Evolutionary conservation across 1,140 invertebrate genomes (phyloP).

Genomic region (Sarcophaga bullata): DNA sequence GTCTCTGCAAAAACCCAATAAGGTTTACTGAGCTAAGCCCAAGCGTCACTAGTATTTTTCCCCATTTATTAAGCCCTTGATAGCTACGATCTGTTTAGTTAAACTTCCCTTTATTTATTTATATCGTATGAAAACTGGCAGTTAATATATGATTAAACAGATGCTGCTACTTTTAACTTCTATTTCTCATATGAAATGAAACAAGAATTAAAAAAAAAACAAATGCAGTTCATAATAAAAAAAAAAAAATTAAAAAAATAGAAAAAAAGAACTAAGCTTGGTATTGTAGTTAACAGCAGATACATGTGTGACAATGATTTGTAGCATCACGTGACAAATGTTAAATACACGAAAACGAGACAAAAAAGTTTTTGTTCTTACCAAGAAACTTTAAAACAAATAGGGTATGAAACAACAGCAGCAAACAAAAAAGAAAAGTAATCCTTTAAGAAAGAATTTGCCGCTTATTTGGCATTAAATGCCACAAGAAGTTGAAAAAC

Average conservation of each 20-base stretch:
- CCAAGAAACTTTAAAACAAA: slow-evolving; percentile 30
- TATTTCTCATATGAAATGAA: not conserved
- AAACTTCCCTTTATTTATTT: too few relatives aligned
- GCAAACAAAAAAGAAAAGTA: not conserved
- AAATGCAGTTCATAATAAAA: not conserved
- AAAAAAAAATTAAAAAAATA: slow-evolving; percentile 1
- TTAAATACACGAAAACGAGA: slow-evolving; percentile 58
- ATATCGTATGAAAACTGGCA: not conserved
- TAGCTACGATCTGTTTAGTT: too few relatives aligned
- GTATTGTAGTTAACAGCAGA: not conserved
- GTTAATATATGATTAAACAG: slow-evolving; percentile 30
- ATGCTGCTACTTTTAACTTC: not conserved
- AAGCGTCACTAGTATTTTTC: too few relatives aligned
- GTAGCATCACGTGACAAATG: slow-evolving; percentile 65
- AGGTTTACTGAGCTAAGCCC: too few relatives aligned
- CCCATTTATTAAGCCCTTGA: too few relatives aligned
- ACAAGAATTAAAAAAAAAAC: too few relatives aligned
- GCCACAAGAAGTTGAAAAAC: not conserved
- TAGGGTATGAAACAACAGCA: not conserved
- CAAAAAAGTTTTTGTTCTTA: slow-evolving; percentile 24
- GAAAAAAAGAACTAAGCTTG: slow-evolving; percentile 7
- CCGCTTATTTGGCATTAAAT: not conserved
- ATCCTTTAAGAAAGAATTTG: not conserved
- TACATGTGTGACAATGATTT: slow-evolving; percentile 57
- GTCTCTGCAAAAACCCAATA: too few relatives aligned